Evolutionary conservation across 2,797 vertebrate genomes (phyloP), one percentile per base, ranked within the genome.

Genomic region (Trachurus trachurus): DNA sequence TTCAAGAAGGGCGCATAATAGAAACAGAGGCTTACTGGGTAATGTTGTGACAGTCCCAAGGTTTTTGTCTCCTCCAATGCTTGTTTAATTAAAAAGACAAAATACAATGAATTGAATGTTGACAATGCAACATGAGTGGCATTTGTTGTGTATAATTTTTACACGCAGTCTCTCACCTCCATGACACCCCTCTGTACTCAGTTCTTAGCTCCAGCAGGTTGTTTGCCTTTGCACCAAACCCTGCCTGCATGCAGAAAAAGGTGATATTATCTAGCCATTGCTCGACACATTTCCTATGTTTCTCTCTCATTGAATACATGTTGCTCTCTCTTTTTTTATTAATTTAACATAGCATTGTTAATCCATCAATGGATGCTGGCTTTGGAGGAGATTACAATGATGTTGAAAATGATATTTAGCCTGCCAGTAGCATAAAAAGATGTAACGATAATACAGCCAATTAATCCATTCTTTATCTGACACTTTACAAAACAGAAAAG

Each of bases 41-140:
- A 99, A 89, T 8, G 98, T 99, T 75, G 96, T 97, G 70, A 96
- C 95, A 2, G 84, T 96, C 57, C 97, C 96, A 62, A 99, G 89
- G 7, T 64, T 82, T 12, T 92, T 88, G 70, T 99, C 97, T 61
- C 97, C 97, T 83, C 98, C 98, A 5, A 96, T 95, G 88, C 98
- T 99, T 80, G 60, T 77, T 77, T 29, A 53, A 75, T 42, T 1
- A 73, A 19, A 73, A 19, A 61, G 26, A 26, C 1, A 6, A 2
- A 34, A 39, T 6, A 9, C 5, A 76, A 60, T 26, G 0, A 60
- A 58, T 39, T 2, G 29, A 68, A 80, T 59, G 2, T 52, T 21
- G 2, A 47, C n/a, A 80, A 7, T 39, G 0, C 31, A 68, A 19
- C 16, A 26, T 26, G n/a, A n/a, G n/a, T n/a, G n/a, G 9, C 1